phyloP scores from a whole-genome alignment of 2,113 vertebrate genomes.

The Cyprinodon tularosa region DNA sequence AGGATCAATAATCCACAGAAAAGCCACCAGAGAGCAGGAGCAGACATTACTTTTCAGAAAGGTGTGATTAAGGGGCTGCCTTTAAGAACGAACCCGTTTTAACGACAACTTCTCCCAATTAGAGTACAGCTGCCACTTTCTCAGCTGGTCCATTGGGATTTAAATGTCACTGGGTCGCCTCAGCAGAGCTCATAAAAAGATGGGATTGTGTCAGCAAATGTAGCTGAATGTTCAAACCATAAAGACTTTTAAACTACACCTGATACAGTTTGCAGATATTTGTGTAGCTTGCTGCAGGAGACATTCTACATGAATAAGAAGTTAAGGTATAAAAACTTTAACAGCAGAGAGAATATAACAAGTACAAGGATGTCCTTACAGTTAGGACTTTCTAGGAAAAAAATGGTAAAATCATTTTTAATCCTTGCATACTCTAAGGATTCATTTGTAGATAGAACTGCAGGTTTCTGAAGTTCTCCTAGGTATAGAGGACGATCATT shows the following conservation, averaged over 20 bases:
- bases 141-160: conserved; percentile 10
- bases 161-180: conserved; percentile 5
- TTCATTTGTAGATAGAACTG: too few species aligned
- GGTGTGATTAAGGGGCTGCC: conserved; percentile 8
- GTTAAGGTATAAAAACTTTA: too few species aligned
- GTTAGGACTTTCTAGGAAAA: too few species aligned
- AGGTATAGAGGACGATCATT: too few species aligned
- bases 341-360: too few species aligned
- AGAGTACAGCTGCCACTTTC: conserved; percentile 18
- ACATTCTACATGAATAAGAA: too few species aligned
- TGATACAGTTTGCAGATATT: neutral
- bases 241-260: neutral
- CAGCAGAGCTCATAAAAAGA: conserved; percentile 1
- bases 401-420: too few species aligned
- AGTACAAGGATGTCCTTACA: too few species aligned
- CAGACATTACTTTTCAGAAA: conserved; percentile 22
- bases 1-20: conserved; percentile 22
- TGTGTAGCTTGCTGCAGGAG: neutral
- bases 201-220: neutral
- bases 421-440: too few species aligned
- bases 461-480: too few species aligned
- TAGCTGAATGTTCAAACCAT: neutral
- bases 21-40: conserved; percentile 1
- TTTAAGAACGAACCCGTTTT: conserved; percentile 28
- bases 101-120: conserved; percentile 42